These are phyloP conservation scores for Lepidonotus clava DNA, from an alignment of 2,888 invertebrate species.

Conservation along the genomic window DNA sequence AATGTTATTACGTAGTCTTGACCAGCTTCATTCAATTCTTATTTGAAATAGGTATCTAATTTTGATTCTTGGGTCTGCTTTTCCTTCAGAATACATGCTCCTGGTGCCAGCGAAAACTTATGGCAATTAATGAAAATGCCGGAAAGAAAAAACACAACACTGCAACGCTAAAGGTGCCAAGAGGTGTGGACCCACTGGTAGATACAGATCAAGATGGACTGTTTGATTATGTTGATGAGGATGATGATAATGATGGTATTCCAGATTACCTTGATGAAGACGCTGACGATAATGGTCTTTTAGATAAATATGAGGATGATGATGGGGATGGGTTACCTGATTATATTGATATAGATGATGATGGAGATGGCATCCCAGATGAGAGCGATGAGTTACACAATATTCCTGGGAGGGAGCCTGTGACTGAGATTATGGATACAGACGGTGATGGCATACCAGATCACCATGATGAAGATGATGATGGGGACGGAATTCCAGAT, in stretches of 20 bases:
- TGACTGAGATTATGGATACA: conserved; percentile 57
- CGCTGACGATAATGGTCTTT: conserved; percentile 60
- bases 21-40: too few species aligned
- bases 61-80: not conserved
- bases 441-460: conserved; percentile 66
- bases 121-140: conserved; percentile 65
- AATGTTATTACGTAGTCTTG: too few species aligned
- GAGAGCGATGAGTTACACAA: conserved; percentile 60
- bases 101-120: conserved; percentile 70
- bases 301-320: conserved; percentile 57
- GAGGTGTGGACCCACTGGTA: conserved; percentile 12
- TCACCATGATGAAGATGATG: conserved; percentile 56
- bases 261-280: conserved; percentile 61
- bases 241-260: conserved; percentile 56
- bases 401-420: conserved; percentile 61
- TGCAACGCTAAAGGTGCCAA: not conserved
- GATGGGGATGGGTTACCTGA: conserved; percentile 65
- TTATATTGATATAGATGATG: conserved; percentile 68
- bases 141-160: conserved; percentile 44
- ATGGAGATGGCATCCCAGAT: conserved; percentile 63
- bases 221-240: conserved; percentile 52
- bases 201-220: conserved; percentile 54
- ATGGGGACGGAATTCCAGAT: conserved; percentile 71
- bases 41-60: too few species aligned
- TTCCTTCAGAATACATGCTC: conserved; percentile 67